Base-by-base conservation (phyloP, 2,113 vertebrate genomes). In the Natator depressus region DNA sequence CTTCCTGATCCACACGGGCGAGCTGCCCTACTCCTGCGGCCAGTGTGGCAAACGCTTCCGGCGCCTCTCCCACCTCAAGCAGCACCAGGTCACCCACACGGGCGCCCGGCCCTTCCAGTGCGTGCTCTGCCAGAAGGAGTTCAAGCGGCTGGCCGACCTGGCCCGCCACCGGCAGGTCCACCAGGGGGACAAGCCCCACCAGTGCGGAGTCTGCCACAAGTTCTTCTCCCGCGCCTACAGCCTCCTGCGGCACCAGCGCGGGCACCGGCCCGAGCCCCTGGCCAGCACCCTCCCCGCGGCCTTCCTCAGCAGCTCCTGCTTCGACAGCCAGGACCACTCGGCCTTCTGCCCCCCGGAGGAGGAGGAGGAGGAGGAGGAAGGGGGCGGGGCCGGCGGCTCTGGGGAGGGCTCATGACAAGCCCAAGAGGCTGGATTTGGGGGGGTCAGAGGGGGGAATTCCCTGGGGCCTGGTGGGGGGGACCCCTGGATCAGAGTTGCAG, bases 91-190 rank as follows among this genome's bases (percentile, higher is more conserved):
- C 24, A 97, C 95, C 57, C 97, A 98, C 87, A 97, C 96, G 0
- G 96, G 94, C 14, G 97, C 97, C 10, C 94, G 97, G 38, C 97
- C 97, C n/a, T 98, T 97, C 95, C 96, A 97, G 93, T 98, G 97
- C 19, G 96, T 96, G 65, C 95, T 96, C 84, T 98, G 97, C 95
- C 96, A 97, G 89, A 90, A 96, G 29, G 95, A 96, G 76, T 98
- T 98, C 95, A 96, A 97, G 89, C 91, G 95, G 14, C 94, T 97
- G 92, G 96, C 97, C 0, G 95, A 97, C 95, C 91, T 98, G 88
- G 97, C 96, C 1, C 96, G 96, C 31, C 97, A 98, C 29, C 96
- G 96, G 22, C 97, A 97, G 84, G 97, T 97, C 24, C 97, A 97
- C 38, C 93, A 96, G 0, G 96, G 97, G 1, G 95, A 95, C 62